Evolutionary conservation across 2,888 invertebrate species (phyloP).

Genomic region (Hylaea fasciaria): DNA sequence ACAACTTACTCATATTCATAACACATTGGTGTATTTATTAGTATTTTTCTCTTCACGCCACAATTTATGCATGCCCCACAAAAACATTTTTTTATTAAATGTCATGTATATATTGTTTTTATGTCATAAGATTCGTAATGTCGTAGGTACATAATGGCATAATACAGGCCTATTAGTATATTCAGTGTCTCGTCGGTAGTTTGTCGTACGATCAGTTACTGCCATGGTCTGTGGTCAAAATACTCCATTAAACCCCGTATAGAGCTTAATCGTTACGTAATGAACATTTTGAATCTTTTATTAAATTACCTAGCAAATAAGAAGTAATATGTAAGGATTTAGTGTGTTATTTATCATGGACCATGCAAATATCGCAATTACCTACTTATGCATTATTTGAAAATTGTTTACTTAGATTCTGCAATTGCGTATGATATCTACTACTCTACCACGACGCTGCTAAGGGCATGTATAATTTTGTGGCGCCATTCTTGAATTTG

Average conservation of each 20-base stretch:
- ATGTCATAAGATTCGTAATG: too few species aligned
- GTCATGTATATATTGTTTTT: too few species aligned
- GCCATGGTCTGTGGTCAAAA: slow-evolving; percentile 55
- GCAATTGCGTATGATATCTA: background rate
- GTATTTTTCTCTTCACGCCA: too few species aligned
- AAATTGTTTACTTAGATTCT: background rate
- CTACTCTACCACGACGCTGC: slow-evolving; percentile 3
- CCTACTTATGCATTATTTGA: background rate
- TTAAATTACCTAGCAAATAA: slow-evolving; percentile 41
- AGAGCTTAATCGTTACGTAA: slow-evolving; percentile 66
- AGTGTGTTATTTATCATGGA: slow-evolving; percentile 38
- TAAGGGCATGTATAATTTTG: slow-evolving; percentile 3
- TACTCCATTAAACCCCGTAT: slow-evolving; percentile 58
- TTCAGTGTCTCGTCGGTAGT: slow-evolving; percentile 7
- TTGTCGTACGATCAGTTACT: slow-evolving; percentile 35
- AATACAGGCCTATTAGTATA: background rate
- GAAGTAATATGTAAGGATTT: slow-evolving; percentile 36
- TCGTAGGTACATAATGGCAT: background rate
- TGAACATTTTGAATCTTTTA: slow-evolving; percentile 57
- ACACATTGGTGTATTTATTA: too few species aligned
- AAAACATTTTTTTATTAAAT: too few species aligned
- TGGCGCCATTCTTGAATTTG: slow-evolving; percentile 16
- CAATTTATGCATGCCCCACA: too few species aligned
- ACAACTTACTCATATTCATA: too few species aligned
- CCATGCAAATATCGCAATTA: slow-evolving; percentile 20